A percentile compares a stretch with the other conserved stretches of the same genome.
These are phyloP conservation scores for Dioctria linearis DNA, from an alignment of 2,888 invertebrate genomes.

Conservation along the genomic window DNA sequence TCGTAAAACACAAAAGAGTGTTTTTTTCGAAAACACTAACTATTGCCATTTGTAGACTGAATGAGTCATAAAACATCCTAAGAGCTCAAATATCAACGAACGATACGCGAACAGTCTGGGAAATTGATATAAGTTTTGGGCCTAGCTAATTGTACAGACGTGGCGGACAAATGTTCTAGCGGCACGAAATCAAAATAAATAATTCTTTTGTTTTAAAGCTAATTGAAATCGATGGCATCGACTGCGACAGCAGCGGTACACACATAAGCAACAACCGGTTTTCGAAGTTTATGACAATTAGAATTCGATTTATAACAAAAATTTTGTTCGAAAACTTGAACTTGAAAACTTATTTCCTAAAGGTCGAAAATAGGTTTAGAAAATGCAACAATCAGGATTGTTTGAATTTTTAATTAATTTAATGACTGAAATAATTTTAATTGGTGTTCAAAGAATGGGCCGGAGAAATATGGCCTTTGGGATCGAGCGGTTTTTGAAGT, in stretches of 20 bases:
- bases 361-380: too few relatives aligned
- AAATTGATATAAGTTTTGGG: slow-evolving; percentile 8
- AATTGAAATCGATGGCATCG: background rate
- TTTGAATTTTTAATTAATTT: too few relatives aligned
- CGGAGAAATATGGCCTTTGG: too few relatives aligned
- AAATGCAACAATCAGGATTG: too few relatives aligned
- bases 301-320: too few relatives aligned
- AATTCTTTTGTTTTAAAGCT: slow-evolving; percentile 32
- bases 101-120: background rate
- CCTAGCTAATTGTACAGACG: slow-evolving; percentile 29
- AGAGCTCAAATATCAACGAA: background rate
- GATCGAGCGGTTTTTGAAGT: too few relatives aligned
- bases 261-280: slow-evolving; percentile 24
- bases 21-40: too few relatives aligned
- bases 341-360: too few relatives aligned
- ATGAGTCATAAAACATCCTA: slow-evolving; percentile 2
- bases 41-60: background rate
- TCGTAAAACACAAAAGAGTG: too few relatives aligned
- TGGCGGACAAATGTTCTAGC: slow-evolving; percentile 18
- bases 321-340: too few relatives aligned
- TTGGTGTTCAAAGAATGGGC: too few relatives aligned
- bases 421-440: too few relatives aligned
- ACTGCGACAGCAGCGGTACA: background rate
- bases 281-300: slow-evolving; percentile 10
- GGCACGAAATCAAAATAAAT: slow-evolving; percentile 42